These are phyloP conservation scores for Megalops atlanticus DNA, from an alignment of 2,113 vertebrate species.

Conservation along the genomic window DNA sequence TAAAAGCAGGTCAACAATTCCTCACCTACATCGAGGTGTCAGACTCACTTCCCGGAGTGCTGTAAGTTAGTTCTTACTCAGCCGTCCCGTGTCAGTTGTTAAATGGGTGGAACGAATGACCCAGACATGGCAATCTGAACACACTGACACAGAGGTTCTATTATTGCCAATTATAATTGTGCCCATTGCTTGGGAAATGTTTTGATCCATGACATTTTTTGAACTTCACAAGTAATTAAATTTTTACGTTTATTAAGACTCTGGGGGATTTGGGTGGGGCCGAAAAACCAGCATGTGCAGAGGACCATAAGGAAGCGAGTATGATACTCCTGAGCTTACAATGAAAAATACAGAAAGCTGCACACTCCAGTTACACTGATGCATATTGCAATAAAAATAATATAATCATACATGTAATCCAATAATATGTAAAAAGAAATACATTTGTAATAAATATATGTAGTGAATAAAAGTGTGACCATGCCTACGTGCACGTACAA, in stretches of 20 bases:
- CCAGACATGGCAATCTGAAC: not conserved
- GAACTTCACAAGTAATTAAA: conserved; percentile 1
- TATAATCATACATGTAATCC: conserved; percentile 1
- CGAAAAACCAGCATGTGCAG: not conserved
- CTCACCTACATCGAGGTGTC: not conserved
- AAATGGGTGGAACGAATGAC: not conserved
- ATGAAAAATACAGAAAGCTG: no score
- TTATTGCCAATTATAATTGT: no score
- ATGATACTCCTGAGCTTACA: not conserved
- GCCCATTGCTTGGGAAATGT: not conserved
- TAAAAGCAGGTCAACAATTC: not conserved
- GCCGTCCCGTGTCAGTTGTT: not conserved
- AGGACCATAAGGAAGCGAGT: not conserved
- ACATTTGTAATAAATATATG: not conserved
- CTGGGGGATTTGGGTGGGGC: not conserved
- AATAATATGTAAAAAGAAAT: conserved; percentile 15
- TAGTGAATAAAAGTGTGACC: conserved; percentile 10
- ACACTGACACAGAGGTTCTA: not conserved
- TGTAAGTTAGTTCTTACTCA: not conserved
- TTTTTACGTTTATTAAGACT: not conserved
- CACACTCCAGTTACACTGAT: no score
- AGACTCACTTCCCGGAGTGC: not conserved
- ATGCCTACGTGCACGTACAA: not conserved
- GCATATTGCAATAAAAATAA: no score
- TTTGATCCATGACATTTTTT: not conserved